Base-by-base conservation (phyloP, 2,797 vertebrate species). In the Enteromius afrohamiltoni region DNA sequence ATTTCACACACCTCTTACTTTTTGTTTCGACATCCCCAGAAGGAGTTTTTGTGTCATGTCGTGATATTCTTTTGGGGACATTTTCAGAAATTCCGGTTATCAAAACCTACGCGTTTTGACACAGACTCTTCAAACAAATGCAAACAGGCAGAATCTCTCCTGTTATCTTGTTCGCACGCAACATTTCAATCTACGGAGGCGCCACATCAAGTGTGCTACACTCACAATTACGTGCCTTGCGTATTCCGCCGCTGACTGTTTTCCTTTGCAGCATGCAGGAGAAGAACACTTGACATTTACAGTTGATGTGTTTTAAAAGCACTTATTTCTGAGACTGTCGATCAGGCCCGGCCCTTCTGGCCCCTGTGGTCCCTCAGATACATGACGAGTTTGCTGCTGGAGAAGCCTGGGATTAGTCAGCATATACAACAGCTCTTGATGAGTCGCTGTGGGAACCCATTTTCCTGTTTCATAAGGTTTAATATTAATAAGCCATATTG, bases 211-310 rank as follows among this genome's bases (percentile, higher is more conserved):
- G 51, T 60, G 73, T 83, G 74, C 82, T 69, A 69, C 77, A 34
- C 55, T 62, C 62, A 69, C 79, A 83, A 88, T 88, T 82, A 85
- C 69, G 17, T 75, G 60, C 45, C 77, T 65, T 16, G 49, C 31
- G n/a, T 70, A 71, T 67, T 62, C 17, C 3, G 21, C 55, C 64
- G 21, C 42, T 86, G 83, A 86, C 29, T 0, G 47, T 73, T 88
- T 79, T 67, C 76, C 83, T 83, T 85, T 88, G 80, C 81, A 55
- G 53, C 60, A 14, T 62, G 37, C 40, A 71, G 83, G 78, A 80
- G 71, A 75, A 84, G 83, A 76, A 75, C 83, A 85, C 85, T 88
- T 88, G 83, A 86, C 87, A 86, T 85, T 88, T 86, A 40, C 78
- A 85, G 82, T 62, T 55, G 80, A 80, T 51, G 86, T 71, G 51